phyloP scores from a whole-genome alignment of 1,140 invertebrate genomes.

The Drosophila eugracilis region DNA sequence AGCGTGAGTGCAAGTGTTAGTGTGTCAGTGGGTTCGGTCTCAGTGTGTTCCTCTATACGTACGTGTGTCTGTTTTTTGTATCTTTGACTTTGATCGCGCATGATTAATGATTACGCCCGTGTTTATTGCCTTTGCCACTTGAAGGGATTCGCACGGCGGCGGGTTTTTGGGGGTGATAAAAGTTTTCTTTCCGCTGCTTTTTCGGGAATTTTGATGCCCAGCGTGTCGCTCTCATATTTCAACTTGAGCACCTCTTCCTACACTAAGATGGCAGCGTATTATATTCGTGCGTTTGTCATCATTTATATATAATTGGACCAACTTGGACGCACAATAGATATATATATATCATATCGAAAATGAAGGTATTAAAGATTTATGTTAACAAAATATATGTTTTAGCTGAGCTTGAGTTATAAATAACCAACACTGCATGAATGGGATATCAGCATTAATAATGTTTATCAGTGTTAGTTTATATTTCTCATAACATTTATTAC shows the following conservation, averaged over 20 bases:
- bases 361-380: conserved; percentile 5
- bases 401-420: background rate
- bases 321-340: conserved; percentile 1
- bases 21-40: conserved; percentile 15
- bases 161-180: conserved; percentile 32
- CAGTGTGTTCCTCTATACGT: conserved; percentile 16
- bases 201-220: conserved; percentile 38
- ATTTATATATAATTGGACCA: conserved; percentile 36
- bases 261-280: background rate
- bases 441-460: too few species aligned
- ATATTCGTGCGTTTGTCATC: conserved; percentile 26
- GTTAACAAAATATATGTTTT: background rate
- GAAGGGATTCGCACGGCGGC: conserved; percentile 6
- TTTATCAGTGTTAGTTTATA: background rate
- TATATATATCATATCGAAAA: conserved; percentile 3
- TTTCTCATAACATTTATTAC: background rate
- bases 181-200: conserved; percentile 53
- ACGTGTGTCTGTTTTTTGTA: conserved; percentile 52
- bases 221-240: conserved; percentile 61
- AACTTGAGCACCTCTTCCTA: conserved; percentile 40
- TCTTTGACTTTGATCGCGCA: conserved; percentile 78
- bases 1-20: conserved; percentile 23
- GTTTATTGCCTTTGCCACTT: conserved; percentile 70
- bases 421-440: background rate
- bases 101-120: conserved; percentile 79